A percentile compares a stretch with the other conserved stretches of the same genome.
Evolutionary conservation across 2,888 invertebrate species (phyloP).

Genomic region (Drosophila eohydei): DNA sequence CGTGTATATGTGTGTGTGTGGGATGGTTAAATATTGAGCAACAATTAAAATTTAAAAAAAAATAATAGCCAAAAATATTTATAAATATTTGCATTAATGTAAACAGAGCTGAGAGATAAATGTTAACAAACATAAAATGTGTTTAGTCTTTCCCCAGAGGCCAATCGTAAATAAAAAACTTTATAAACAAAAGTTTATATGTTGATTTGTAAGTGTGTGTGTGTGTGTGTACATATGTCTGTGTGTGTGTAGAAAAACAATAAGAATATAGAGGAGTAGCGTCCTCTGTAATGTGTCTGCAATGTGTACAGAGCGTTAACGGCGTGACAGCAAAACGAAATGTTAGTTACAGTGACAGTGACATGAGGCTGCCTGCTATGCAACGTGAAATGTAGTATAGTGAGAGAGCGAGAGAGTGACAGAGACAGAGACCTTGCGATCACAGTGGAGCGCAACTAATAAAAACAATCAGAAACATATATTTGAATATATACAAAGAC

Average conservation of each 20-base stretch:
- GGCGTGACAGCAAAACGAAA: conserved; percentile 28
- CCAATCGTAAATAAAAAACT: conserved; percentile 77
- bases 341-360: conserved; percentile 71
- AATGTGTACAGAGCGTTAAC: conserved; percentile 43
- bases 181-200: conserved; percentile 27
- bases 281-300: conserved; percentile 27
- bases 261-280: conserved; percentile 36
- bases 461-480: conserved; percentile 11
- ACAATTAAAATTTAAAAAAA: conserved; percentile 43
- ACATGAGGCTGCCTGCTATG: conserved; percentile 51
- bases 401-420: conserved; percentile 12
- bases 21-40: conserved; percentile 39
- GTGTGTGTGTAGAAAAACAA: conserved; percentile 48
- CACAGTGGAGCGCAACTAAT: conserved; percentile 30
- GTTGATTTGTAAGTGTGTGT: conserved; percentile 25
- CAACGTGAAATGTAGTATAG: conserved; percentile 13
- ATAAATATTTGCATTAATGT: conserved; percentile 29
- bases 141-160: conserved; percentile 86
- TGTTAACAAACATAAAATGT: conserved; percentile 73
- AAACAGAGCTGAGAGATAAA: conserved; percentile 38
- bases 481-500: conserved; percentile 35
- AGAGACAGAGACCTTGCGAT: conserved; percentile 11
- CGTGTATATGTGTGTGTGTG: conserved; percentile 26
- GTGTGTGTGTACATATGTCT: conserved; percentile 30
- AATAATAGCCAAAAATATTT: conserved; percentile 56